Base-by-base conservation (phyloP, 2,797 vertebrate species). In the Danio aesculapii region DNA sequence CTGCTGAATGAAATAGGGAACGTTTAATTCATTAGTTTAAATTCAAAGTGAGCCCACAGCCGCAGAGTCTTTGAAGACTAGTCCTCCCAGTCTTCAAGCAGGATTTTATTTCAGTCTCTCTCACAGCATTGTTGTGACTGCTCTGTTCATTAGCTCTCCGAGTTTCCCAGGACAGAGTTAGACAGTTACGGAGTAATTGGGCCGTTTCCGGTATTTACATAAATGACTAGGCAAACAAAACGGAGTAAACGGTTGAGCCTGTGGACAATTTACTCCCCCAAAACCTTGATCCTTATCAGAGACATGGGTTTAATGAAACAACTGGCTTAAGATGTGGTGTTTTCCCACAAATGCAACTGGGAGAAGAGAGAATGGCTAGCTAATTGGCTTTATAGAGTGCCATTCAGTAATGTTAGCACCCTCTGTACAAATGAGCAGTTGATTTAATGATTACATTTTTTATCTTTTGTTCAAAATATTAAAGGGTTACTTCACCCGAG, bases 271-370 rank as follows among this genome's bases (percentile, higher is more conserved):
- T 78, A 83, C 86, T 89, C 88, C 74, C 87, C 87, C 72, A 49
- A 68, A 87, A 85, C 83, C 75, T 69, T 88, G 89, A 94, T 92
- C 82, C 80, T 92, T 88, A 92, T 92, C 91, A 86, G 84, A 84
- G 87, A 87, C 85, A 84, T 84, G 82, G 52, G 87, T 82, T 83
- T 90, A 89, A 91, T 90, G 86, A 90, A 86, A 85, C 84, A 82
- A 87, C 87, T 86, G 84, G 85, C 68, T 77, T 86, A 79, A 43
- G 79, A 90, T 68, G 69, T 78, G 43, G 41, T 14, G 17, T 57
- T 75, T 50, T 79, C 43, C 68, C 77, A 76, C 80, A 77, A n/a
- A 70, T 55, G n/a, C 72, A 80, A 46, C 21, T 10, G 50, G 58
- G 50, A 72, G 21, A 14, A 55, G 11, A 52, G 13, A 64, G 63